Conservation (phyloP, 2,888 invertebrate species). For the Plagodis pulveraria region DNA sequence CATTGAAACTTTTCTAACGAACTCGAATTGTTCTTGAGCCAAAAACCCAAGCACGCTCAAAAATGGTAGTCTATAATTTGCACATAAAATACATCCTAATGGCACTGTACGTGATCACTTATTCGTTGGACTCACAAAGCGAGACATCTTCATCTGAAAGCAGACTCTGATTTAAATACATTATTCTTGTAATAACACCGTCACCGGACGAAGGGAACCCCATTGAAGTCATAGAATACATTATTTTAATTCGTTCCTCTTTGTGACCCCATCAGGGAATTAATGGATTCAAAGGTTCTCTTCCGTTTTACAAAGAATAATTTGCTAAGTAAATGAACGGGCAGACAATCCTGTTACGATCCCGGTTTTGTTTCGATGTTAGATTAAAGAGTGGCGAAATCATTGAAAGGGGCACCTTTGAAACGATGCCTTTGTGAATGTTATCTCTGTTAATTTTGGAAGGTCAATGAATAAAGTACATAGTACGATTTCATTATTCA, state of each 20-base stretch:
- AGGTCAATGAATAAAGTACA: constrained; percentile 79
- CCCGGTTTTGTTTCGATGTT: constrained; percentile 80
- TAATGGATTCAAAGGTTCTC: constrained; percentile 84
- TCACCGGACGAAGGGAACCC: constrained; percentile 79
- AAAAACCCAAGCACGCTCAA: constrained; percentile 69
- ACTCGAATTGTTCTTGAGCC: constrained; percentile 63
- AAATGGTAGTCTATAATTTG: constrained; percentile 83
- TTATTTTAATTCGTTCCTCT: constrained; percentile 84
- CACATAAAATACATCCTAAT: constrained; percentile 84
- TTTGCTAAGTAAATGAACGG: constrained; percentile 84
- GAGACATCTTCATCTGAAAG: constrained; percentile 80
- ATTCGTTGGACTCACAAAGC: constrained; percentile 75
- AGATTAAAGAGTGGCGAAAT: constrained; percentile 80
- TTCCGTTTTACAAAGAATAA: constrained; percentile 84
- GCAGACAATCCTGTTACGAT: constrained; percentile 81
- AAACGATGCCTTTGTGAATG: constrained; percentile 69
- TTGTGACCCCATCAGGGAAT: constrained; percentile 81
- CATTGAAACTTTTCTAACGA: constrained; percentile 74
- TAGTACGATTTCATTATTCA: constrained; percentile 72
- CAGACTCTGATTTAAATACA: constrained; percentile 83
- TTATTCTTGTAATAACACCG: constrained; percentile 82
- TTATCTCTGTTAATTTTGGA: constrained; percentile 79
- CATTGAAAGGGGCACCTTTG: constrained; percentile 74
- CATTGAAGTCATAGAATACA: constrained; percentile 83
- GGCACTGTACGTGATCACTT: constrained; percentile 82